phyloP scores from a whole-genome alignment of 1,140 invertebrate species.

The Brachionus koreanus region DNA sequence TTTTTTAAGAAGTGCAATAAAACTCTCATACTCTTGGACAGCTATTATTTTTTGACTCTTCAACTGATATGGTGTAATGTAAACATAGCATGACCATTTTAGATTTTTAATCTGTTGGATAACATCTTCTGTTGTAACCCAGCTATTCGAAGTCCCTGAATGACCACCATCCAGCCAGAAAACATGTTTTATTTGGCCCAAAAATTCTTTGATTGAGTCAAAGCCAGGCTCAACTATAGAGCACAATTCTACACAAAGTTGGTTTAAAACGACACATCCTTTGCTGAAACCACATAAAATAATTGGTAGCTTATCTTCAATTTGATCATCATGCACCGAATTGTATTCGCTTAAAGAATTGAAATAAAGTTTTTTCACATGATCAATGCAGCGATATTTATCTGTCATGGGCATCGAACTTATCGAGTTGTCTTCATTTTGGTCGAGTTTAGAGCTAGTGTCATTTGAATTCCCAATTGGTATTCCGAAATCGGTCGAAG shows the following conservation, averaged over 20 bases:
- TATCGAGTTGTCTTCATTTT: neutral
- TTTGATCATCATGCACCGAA: neutral
- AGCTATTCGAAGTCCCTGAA: conserved; percentile 18
- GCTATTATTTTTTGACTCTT: conserved; percentile 14
- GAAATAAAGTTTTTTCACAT: neutral
- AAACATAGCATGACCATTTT: conserved; percentile 1
- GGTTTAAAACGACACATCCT: conserved; percentile 37
- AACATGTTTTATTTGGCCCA: conserved; percentile 31
- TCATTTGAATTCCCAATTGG: neutral
- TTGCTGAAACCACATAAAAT: conserved; percentile 40
- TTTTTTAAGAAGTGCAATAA: conserved; percentile 17
- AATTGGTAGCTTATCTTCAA: conserved; percentile 17
- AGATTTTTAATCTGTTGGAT: neutral
- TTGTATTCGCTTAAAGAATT: neutral
- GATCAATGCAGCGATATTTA: neutral
- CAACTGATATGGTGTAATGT: conserved; percentile 30
- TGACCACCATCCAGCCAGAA: conserved; percentile 40
- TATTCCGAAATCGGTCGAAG: conserved; percentile 29
- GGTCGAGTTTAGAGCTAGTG: neutral
- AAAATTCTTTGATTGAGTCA: neutral
- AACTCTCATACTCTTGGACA: conserved; percentile 17
- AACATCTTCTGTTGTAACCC: neutral
- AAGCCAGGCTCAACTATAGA: neutral
- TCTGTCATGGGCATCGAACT: neutral
- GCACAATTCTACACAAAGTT: conserved; percentile 1